Percentiles rank a stretch among this genome's conserved stretches.
Evolutionary conservation across 2,888 invertebrate genomes (phyloP).

Genomic region (Parnassius mnemosyne): DNA sequence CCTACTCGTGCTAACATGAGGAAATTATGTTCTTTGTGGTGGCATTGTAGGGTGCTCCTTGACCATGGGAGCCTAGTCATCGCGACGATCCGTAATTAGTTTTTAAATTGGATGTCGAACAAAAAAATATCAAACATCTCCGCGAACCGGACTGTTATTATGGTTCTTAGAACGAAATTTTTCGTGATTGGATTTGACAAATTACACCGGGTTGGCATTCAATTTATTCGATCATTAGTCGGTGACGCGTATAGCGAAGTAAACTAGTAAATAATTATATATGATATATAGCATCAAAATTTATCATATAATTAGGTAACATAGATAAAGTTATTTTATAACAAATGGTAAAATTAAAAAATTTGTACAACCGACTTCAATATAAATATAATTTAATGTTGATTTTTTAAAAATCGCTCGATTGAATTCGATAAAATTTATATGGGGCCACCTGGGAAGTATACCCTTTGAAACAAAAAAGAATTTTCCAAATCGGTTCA

Average conservation of each 20-base stretch:
- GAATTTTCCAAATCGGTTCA: no score
- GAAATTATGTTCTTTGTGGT: slow-evolving; percentile 71
- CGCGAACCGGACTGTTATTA: slow-evolving; percentile 62
- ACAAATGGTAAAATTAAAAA: no score
- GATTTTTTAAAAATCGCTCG: no score
- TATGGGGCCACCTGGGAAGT: no score
- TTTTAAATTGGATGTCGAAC: slow-evolving; percentile 74
- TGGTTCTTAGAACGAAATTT: slow-evolving; percentile 58
- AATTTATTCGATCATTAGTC: slow-evolving; percentile 58
- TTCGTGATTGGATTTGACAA: slow-evolving; percentile 74
- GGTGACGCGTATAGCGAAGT: slow-evolving; percentile 21
- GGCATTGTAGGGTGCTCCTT: slow-evolving; percentile 62
- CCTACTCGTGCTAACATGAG: slow-evolving; percentile 67
- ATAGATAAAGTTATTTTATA: no score
- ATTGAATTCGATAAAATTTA: no score
- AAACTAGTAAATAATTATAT: slow-evolving; percentile 11
- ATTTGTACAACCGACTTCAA: no score
- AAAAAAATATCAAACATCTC: slow-evolving; percentile 68
- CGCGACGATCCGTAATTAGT: slow-evolving; percentile 69
- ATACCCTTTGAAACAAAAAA: no score
- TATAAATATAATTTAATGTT: no score
- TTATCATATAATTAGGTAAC: not conserved
- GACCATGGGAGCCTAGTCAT: slow-evolving; percentile 69
- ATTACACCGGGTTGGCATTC: slow-evolving; percentile 57
- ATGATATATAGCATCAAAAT: slow-evolving; percentile 2